Conservation (phyloP, 2,888 invertebrate genomes). For the Nipponacmea schrenckii region DNA sequence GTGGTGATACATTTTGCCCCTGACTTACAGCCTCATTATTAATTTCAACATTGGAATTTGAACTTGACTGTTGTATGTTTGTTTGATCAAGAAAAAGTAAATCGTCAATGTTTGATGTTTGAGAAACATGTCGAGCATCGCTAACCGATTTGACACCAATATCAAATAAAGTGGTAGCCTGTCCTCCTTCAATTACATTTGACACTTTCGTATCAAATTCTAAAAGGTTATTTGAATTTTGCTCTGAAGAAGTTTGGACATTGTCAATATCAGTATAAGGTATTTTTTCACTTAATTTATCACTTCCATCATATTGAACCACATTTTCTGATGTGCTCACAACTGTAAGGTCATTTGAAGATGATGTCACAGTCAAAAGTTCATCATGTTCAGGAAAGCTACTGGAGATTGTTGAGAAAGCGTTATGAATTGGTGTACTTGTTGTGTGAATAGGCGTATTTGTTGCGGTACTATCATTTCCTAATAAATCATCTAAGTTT, state of each 20-base stretch:
- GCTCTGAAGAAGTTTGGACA: no score
- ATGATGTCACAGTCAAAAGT: neutral
- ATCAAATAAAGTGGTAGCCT: neutral
- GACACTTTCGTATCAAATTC: neutral
- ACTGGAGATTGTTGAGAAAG: neutral
- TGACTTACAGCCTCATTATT: neutral
- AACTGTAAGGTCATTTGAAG: neutral
- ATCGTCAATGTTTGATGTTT: neutral
- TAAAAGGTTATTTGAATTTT: neutral
- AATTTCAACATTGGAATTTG: neutral
- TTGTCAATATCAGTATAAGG: neutral
- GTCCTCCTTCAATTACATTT: neutral
- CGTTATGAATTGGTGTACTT: neutral
- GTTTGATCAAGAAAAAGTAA: neutral
- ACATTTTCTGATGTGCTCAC: neutral
- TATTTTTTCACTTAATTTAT: neutral
- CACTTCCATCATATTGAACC: neutral
- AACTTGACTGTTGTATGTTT: neutral
- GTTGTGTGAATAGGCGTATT: neutral
- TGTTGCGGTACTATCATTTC: conserved; percentile 22
- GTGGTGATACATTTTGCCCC: neutral
- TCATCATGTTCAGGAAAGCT: neutral
- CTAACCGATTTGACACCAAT: neutral
- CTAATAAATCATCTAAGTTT: conserved; percentile 50
- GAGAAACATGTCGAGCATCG: neutral